phyloP scores from a whole-genome alignment of 2,888 invertebrate species.

The Parnassius smintheus region DNA sequence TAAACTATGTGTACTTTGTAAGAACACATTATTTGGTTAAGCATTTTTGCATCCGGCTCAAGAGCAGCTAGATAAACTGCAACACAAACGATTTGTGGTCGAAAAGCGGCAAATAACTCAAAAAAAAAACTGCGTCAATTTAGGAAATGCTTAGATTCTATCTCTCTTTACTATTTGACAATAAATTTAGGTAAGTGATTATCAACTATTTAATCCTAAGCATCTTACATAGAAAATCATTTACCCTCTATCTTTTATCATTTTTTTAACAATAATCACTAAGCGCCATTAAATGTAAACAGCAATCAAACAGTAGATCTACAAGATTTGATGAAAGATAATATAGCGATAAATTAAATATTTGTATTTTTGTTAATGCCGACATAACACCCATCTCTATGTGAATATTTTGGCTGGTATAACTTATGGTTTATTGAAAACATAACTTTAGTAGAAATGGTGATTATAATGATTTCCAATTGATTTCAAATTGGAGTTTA shows the following conservation, averaged over 20 bases:
- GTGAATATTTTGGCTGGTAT: too few relatives aligned
- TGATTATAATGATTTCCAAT: too few relatives aligned
- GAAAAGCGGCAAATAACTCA: neutral
- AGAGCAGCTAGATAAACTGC: neutral
- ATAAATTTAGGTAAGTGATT: too few relatives aligned
- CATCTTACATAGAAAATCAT: slow-evolving; percentile 14
- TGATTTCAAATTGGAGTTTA: too few relatives aligned
- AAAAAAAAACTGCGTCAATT: too few relatives aligned
- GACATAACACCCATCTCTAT: neutral
- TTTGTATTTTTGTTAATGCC: neutral
- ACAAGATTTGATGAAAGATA: slow-evolving; percentile 4
- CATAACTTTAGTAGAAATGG: too few relatives aligned
- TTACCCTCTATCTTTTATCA: neutral
- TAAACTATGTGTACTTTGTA: too few relatives aligned
- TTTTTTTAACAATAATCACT: slow-evolving; percentile 2
- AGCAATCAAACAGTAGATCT: slow-evolving; percentile 8
- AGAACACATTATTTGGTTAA: too few relatives aligned
- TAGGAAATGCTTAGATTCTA: too few relatives aligned
- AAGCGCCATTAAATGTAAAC: slow-evolving; percentile 7
- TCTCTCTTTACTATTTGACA: too few relatives aligned
- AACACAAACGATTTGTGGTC: neutral
- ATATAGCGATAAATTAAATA: slow-evolving; percentile 1
- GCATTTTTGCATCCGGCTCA: too few relatives aligned
- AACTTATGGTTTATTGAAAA: too few relatives aligned
- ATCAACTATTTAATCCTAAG: neutral